A percentile compares a stretch with the other conserved stretches of the same genome.
These are phyloP conservation scores for Dolichallabes microphthalmus DNA, from an alignment of 2,113 vertebrate genomes.

Conservation along the genomic window DNA sequence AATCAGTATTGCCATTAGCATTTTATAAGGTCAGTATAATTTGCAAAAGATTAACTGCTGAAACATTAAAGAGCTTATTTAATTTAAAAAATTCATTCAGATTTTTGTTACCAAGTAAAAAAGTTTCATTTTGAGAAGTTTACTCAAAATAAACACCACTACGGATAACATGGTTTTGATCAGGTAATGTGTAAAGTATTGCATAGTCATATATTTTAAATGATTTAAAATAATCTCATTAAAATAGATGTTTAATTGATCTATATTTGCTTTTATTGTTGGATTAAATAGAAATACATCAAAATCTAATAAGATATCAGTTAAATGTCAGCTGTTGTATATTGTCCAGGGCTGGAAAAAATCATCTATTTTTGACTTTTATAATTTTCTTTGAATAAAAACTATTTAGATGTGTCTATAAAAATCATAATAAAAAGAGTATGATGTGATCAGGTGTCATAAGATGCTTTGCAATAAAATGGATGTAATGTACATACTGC, in stretches of 20 bases:
- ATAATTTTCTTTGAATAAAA: background rate
- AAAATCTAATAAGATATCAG: background rate
- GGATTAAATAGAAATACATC: background rate
- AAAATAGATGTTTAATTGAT: background rate
- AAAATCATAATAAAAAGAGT: conserved; percentile 6
- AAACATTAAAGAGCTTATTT: background rate
- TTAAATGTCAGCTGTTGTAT: background rate
- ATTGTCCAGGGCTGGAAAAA: conserved; percentile 6
- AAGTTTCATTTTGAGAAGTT: background rate
- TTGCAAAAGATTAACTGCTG: background rate
- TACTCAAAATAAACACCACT: background rate
- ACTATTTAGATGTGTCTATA: background rate
- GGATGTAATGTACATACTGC: conserved; percentile 34
- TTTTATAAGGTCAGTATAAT: background rate
- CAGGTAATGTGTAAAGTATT: background rate
- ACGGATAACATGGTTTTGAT: background rate
- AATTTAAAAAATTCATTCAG: background rate
- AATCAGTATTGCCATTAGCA: conserved; percentile 9
- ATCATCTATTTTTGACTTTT: background rate
- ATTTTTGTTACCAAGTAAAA: background rate
- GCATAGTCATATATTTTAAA: background rate
- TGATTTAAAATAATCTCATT: no score
- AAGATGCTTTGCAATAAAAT: conserved; percentile 10
- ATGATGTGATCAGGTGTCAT: background rate
- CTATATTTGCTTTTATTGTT: conserved; percentile 1